A percentile compares a stretch with the other conserved stretches of the same genome.
These are phyloP conservation scores for Brachionichthys hirsutus DNA, from an alignment of 2,113 vertebrate species.

Conservation along the genomic window DNA sequence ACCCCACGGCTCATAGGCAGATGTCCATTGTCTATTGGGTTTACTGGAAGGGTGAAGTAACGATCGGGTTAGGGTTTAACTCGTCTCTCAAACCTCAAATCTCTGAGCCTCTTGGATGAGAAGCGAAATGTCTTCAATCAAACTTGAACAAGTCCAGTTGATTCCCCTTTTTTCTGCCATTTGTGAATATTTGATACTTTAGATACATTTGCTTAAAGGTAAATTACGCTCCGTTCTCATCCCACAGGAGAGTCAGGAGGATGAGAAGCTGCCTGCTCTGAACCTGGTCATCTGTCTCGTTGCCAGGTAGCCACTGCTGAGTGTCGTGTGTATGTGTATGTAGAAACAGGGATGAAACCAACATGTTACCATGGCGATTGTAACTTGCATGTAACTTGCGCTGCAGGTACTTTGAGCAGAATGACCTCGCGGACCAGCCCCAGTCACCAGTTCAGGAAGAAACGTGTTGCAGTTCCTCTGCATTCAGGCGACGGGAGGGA, in stretches of 20 bases:
- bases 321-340: neutral
- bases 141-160: too few relatives aligned
- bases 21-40: neutral
- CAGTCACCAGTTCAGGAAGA: slow-evolving; percentile 15
- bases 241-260: slow-evolving; percentile 85
- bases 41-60: neutral
- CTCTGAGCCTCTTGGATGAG: too few relatives aligned
- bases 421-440: slow-evolving; percentile 86
- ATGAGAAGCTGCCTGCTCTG: slow-evolving; percentile 88
- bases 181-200: too few relatives aligned
- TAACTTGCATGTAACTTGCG: neutral
- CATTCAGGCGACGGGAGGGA: neutral
- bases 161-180: too few relatives aligned
- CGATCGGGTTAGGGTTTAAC: too few relatives aligned
- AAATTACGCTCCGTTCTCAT: neutral
- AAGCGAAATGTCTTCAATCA: too few relatives aligned
- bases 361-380: neutral
- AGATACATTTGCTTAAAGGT: too few relatives aligned
- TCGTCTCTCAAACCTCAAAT: too few relatives aligned
- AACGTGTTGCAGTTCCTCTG: neutral
- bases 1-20: too few relatives aligned
- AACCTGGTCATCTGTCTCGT: slow-evolving; percentile 96
- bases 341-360: neutral
- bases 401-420: slow-evolving; percentile 92
- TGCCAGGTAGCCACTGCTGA: slow-evolving; percentile 83